Evolutionary conservation across 30 jellyfish, hydroid and myxozoan genomes (phyloP).

Genomic region (Aurelia sp.): DNA sequence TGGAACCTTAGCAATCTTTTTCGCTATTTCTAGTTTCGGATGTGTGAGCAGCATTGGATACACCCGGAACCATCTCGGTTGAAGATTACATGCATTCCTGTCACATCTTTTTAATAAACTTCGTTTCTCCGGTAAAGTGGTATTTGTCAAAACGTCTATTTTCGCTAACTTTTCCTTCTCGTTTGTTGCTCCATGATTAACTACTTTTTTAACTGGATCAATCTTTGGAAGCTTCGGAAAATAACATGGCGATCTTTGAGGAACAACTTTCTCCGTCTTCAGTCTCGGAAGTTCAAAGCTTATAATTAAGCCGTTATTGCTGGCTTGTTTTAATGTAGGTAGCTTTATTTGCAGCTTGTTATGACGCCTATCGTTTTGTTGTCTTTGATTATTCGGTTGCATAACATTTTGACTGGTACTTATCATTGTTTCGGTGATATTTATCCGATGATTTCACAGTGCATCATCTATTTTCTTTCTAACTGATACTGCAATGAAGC

Average conservation of each 20-base stretch:
- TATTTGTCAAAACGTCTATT: not conserved
- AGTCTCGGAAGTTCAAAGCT: conserved; percentile 24
- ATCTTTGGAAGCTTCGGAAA: conserved; percentile 24
- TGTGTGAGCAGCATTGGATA: conserved; percentile 9
- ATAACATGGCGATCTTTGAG: conserved; percentile 30
- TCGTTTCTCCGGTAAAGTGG: not conserved
- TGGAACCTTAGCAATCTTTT: not conserved
- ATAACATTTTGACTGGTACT: too few relatives aligned
- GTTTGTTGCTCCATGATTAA: not conserved
- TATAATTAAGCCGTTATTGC: not conserved
- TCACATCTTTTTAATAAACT: not conserved
- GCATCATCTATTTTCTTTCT: too few relatives aligned
- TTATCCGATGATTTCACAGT: too few relatives aligned
- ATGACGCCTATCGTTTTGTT: not conserved
- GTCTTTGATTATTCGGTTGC: too few relatives aligned
- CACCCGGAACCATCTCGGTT: conserved; percentile 50
- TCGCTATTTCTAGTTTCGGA: not conserved
- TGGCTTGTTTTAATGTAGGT: not conserved
- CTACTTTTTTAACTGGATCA: not conserved
- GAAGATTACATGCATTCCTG: not conserved
- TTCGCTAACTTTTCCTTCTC: not conserved
- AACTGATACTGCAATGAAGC: too few relatives aligned
- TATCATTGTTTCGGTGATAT: too few relatives aligned
- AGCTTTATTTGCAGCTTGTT: conserved; percentile 8
- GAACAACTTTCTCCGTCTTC: not conserved